Conservation (phyloP, 2,113 vertebrate genomes). For the Takifugu flavidus region DNA sequence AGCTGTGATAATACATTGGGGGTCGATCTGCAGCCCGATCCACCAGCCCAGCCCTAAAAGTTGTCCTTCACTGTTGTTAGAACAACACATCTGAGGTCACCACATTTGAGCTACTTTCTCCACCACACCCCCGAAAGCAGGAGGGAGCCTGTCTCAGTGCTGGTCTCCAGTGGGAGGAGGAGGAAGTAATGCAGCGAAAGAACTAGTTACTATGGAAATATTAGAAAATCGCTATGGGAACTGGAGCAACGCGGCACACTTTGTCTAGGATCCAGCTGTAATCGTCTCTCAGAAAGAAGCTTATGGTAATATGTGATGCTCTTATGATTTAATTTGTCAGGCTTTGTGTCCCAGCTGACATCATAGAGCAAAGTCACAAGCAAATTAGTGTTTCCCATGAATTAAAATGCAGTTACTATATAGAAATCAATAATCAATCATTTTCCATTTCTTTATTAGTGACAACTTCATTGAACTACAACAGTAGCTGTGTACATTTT, state of each 20-base stretch:
- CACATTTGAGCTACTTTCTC: conserved; percentile 48
- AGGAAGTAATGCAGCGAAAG: conserved; percentile 21
- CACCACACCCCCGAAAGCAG: conserved; percentile 44
- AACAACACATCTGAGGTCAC: conserved; percentile 7
- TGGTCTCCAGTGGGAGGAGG: conserved; percentile 15
- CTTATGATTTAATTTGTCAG: conserved; percentile 68
- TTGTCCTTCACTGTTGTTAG: conserved; percentile 15
- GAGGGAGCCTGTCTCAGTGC: conserved; percentile 29
- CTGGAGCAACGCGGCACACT: conserved; percentile 36
- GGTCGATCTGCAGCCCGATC: conserved; percentile 20
- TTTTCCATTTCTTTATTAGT: neutral
- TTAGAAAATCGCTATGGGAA: conserved; percentile 60
- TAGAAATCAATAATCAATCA: neutral
- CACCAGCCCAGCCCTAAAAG: conserved; percentile 37
- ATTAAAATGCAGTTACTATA: conserved; percentile 13
- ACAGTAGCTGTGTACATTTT: neutral
- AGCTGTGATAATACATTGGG: conserved; percentile 64
- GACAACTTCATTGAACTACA: neutral
- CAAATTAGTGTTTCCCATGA: conserved; percentile 52
- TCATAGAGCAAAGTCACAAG: conserved; percentile 61
- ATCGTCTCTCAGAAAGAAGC: conserved; percentile 65
- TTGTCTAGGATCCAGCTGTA: conserved; percentile 51
- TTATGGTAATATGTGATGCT: conserved; percentile 66
- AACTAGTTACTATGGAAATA: conserved; percentile 59
- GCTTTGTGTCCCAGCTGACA: conserved; percentile 62